Percentiles rank a stretch among this genome's conserved stretches.
Conservation (phyloP, 1,140 invertebrate genomes). For the Mamestra configurata region DNA sequence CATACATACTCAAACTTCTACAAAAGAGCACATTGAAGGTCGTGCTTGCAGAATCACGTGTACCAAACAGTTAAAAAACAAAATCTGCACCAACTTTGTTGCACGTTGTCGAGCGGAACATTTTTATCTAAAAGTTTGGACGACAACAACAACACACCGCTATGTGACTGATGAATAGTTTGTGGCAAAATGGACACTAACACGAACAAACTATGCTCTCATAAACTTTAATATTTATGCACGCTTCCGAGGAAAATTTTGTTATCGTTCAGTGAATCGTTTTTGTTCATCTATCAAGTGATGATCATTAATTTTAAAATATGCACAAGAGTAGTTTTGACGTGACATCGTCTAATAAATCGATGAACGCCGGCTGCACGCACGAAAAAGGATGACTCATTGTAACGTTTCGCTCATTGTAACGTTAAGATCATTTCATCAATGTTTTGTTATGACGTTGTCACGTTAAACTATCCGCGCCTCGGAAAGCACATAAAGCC, state of each 20-base stretch:
- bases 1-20: too few relatives aligned
- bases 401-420: too few relatives aligned
- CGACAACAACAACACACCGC: background rate
- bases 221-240: background rate
- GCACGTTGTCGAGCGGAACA: background rate
- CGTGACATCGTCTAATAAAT: too few relatives aligned
- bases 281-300: background rate
- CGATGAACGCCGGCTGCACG: too few relatives aligned
- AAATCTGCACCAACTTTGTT: background rate
- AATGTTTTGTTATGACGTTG: too few relatives aligned
- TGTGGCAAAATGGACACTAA: slow-evolving; percentile 6
- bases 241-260: background rate
- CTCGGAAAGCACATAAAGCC: too few relatives aligned
- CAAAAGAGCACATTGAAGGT: background rate
- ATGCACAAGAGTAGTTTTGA: too few relatives aligned
- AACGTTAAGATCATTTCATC: too few relatives aligned
- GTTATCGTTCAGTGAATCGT: background rate
- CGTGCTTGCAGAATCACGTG: background rate
- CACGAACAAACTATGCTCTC: slow-evolving; percentile 16
- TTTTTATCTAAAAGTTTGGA: slow-evolving; percentile 12
- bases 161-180: slow-evolving; percentile 24
- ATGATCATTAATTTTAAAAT: background rate
- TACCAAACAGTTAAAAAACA: background rate
- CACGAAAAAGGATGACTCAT: too few relatives aligned
- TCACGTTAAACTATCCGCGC: too few relatives aligned